Percentiles rank a stretch among this genome's conserved stretches.
Evolutionary conservation across 2,113 vertebrate genomes (phyloP).

Genomic region (Rostratula benghalensis): DNA sequence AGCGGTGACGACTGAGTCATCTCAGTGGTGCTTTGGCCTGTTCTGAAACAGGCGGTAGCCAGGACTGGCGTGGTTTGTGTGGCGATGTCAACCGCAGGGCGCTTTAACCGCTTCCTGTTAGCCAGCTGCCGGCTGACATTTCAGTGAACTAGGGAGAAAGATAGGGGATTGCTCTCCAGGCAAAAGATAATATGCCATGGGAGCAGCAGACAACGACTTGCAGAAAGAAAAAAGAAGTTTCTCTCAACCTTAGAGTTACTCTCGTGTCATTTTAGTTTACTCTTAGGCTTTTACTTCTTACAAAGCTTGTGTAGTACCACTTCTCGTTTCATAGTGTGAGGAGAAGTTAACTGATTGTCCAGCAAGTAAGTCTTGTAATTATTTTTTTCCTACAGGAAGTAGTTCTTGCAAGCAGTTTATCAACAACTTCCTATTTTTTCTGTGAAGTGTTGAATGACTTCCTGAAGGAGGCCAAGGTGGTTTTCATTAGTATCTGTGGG

Average conservation of each 20-base stretch:
- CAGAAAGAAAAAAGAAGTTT: neutral
- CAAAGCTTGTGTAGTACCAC: neutral
- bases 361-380: conserved; percentile 70
- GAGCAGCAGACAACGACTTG: neutral
- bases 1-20: conserved; percentile 38
- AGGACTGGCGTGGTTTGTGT: conserved; percentile 1
- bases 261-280: neutral
- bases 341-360: conserved; percentile 61
- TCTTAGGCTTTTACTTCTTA: neutral
- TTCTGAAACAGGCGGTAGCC: neutral
- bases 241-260: neutral
- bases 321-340: neutral
- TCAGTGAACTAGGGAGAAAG: conserved; percentile 45
- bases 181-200: conserved; percentile 13
- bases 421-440: conserved; percentile 81
- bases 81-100: conserved; percentile 50
- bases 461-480: conserved; percentile 71
- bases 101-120: conserved; percentile 55
- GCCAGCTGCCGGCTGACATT: conserved; percentile 68
- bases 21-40: neutral
- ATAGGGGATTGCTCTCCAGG: conserved; percentile 16
- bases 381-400: conserved; percentile 81
- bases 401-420: conserved; percentile 77
- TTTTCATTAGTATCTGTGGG: conserved; percentile 69
- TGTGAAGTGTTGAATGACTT: conserved; percentile 76